phyloP scores from a whole-genome alignment of 2,797 vertebrate genomes.

The Arctocebus calabarensis region DNA sequence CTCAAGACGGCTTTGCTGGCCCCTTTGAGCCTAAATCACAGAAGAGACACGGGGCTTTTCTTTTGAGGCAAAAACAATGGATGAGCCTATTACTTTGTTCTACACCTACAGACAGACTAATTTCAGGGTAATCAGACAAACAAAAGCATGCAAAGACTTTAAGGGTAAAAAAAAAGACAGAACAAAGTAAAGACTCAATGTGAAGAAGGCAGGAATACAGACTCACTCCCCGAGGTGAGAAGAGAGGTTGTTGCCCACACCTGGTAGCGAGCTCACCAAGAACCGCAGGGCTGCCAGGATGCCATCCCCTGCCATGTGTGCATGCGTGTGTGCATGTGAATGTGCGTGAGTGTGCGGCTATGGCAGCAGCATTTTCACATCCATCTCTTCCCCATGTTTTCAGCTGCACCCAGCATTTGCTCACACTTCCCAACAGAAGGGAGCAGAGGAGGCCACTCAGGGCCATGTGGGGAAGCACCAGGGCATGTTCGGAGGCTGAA shows the following conservation, averaged over 20 bases:
- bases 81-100: not conserved
- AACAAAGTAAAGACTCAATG: not conserved
- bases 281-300: not conserved
- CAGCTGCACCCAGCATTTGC: not conserved
- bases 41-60: not conserved
- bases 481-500: not conserved
- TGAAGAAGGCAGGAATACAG: not conserved
- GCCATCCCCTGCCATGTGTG: too few relatives aligned
- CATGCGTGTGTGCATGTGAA: too few relatives aligned
- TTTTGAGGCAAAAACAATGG: constrained; percentile 47
- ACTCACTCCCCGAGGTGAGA: not conserved
- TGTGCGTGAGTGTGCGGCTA: too few relatives aligned
- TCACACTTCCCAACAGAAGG: not conserved
- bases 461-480: not conserved
- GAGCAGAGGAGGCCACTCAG: rapidly evolving
- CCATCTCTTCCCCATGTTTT: not conserved
- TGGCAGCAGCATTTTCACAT: not conserved
- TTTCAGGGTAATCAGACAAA: constrained; percentile 61
- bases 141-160: constrained; percentile 44
- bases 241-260: not conserved
- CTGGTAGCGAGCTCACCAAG: not conserved
- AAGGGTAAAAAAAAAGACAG: not conserved
- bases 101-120: not conserved
- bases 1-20: rapidly evolving
- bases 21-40: constrained; percentile 3